Conservation (phyloP, 2,888 invertebrate species). For the Drosophila mettleri region DNA sequence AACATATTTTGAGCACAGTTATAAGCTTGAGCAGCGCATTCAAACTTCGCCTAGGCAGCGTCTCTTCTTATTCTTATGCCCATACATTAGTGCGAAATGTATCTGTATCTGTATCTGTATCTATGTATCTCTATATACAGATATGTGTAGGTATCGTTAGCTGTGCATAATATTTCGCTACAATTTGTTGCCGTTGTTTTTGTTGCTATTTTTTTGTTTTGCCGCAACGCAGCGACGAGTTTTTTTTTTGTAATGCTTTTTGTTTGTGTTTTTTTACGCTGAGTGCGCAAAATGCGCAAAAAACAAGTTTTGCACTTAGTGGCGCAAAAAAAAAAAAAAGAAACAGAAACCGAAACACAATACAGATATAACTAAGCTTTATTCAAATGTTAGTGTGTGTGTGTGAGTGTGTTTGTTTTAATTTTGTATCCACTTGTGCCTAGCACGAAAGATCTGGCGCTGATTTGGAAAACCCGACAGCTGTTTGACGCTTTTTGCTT, state of each 20-base stretch:
- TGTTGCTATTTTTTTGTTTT: constrained; percentile 39
- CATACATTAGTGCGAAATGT: constrained; percentile 21
- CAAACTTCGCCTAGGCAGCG: background rate
- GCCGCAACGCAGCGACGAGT: constrained; percentile 56
- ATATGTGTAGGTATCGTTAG: constrained; percentile 21
- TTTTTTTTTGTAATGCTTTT: constrained; percentile 45
- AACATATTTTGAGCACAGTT: background rate
- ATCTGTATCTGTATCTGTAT: constrained; percentile 19
- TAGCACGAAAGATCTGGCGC: constrained; percentile 66
- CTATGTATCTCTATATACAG: constrained; percentile 10
- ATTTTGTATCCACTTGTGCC: constrained; percentile 79
- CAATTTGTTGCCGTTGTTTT: constrained; percentile 40
- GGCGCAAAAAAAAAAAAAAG: constrained; percentile 42
- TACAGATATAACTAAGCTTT: constrained; percentile 57
- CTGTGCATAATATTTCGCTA: constrained; percentile 51
- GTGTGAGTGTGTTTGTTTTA: constrained; percentile 58
- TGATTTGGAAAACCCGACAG: constrained; percentile 61
- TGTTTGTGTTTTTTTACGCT: constrained; percentile 62
- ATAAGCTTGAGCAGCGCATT: constrained; percentile 7
- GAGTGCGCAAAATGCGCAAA: constrained; percentile 79
- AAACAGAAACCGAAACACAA: constrained; percentile 26
- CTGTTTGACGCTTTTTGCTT: constrained; percentile 50
- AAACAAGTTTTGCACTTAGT: constrained; percentile 76
- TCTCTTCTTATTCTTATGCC: constrained; percentile 15
- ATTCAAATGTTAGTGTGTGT: constrained; percentile 35